Conservation (phyloP, 2,797 vertebrate species). For the Neostethus bicornis region DNA sequence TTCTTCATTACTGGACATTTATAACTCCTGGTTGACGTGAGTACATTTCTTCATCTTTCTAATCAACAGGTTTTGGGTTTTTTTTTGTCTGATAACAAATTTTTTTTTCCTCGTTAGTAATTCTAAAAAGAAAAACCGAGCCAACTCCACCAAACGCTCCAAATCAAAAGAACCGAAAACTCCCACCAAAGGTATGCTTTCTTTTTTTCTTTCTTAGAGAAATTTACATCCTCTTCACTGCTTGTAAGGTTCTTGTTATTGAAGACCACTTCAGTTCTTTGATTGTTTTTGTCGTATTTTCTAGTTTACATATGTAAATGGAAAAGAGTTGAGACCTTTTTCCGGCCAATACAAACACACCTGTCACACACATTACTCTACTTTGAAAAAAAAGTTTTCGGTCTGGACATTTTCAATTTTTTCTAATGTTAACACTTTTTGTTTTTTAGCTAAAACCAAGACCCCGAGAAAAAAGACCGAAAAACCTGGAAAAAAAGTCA, state of each 20-base stretch:
- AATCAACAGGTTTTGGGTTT: background rate
- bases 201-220: background rate
- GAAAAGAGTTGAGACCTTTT: background rate
- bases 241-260: no score
- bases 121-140: conserved; percentile 38
- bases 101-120: conserved; percentile 29
- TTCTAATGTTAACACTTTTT: conserved; percentile 6
- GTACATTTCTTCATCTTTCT: conserved; percentile 11
- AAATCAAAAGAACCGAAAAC: conserved; percentile 17
- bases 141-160: conserved; percentile 21
- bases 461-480: conserved; percentile 39
- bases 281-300: background rate
- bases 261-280: background rate
- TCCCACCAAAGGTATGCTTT: conserved; percentile 45
- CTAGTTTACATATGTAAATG: background rate
- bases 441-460: conserved; percentile 17
- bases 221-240: no score
- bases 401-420: background rate
- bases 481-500: conserved; percentile 32
- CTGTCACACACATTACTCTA: background rate
- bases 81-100: fast-evolving
- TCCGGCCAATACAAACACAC: background rate
- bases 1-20: conserved; percentile 70
- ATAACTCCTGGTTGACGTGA: conserved; percentile 73
- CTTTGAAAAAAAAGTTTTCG: background rate